A percentile compares a stretch with the other conserved stretches of the same genome.
These are phyloP conservation scores for Piaya cayana DNA, from an alignment of 2,113 vertebrate genomes.

Conservation along the genomic window DNA sequence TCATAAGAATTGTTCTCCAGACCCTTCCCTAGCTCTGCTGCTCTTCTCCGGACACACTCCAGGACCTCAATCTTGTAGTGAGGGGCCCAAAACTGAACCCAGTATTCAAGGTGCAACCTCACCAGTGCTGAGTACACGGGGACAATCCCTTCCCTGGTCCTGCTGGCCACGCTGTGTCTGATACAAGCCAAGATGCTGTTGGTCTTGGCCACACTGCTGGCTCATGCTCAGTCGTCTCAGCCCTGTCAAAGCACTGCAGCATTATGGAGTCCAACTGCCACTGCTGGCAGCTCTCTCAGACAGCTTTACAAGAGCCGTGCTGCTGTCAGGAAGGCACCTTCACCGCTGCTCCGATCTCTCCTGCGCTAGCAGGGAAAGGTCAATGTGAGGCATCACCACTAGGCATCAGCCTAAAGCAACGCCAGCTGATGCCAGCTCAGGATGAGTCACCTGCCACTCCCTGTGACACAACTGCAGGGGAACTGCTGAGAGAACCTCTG, in stretches of 20 bases:
- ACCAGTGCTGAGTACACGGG: no score
- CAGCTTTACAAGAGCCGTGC: not conserved
- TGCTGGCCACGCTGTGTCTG: no score
- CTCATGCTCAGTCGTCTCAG: not conserved
- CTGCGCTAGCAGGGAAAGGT: not conserved
- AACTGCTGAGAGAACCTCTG: not conserved
- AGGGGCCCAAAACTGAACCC: no score
- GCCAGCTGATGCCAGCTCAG: accelerated
- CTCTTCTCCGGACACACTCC: no score
- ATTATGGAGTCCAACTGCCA: not conserved
- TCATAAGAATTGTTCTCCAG: no score
- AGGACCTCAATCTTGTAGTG: no score
- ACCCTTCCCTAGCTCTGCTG: no score
- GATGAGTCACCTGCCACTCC: not conserved
- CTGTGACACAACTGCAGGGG: accelerated
- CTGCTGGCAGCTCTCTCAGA: not conserved
- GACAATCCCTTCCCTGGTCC: no score
- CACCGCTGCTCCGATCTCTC: not conserved
- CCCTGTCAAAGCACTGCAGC: not conserved
- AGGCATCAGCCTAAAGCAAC: not conserved
- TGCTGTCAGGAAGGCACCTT: not conserved
- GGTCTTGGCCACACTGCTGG: no score
- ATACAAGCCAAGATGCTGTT: no score
- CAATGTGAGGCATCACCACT: not conserved
- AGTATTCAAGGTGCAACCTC: no score